Evolutionary conservation across 2,797 vertebrate genomes (phyloP).

Genomic region (Danio tinwini): DNA sequence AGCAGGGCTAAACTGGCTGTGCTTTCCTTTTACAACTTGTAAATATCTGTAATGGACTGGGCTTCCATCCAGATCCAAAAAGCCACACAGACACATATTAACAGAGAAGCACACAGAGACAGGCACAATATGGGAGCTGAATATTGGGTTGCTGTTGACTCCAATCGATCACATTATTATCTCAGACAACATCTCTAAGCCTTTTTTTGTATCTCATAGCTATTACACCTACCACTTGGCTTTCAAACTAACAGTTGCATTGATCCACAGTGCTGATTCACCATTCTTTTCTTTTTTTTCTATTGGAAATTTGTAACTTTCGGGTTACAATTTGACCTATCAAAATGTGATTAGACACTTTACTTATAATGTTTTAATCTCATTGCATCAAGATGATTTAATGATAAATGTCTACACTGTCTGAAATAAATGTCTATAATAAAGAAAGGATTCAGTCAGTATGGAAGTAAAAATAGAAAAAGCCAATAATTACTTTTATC

Average conservation of each 20-base stretch:
- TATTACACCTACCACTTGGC: constrained; percentile 12
- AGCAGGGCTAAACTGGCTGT: background rate
- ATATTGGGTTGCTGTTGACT: constrained; percentile 5
- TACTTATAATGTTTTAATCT: background rate
- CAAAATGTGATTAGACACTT: background rate
- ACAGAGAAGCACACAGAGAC: background rate
- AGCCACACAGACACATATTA: background rate
- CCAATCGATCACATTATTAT: constrained; percentile 21
- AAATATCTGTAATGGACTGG: constrained; percentile 21
- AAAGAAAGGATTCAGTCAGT: no score
- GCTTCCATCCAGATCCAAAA: constrained; percentile 9
- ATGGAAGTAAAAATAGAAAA: no score
- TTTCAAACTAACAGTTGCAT: constrained; percentile 14
- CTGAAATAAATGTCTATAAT: no score
- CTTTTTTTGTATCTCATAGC: constrained; percentile 14
- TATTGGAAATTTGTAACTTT: background rate
- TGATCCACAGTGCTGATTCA: constrained; percentile 7
- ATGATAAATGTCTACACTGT: no score
- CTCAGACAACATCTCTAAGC: background rate
- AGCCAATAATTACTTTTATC: no score
- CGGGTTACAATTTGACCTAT: background rate
- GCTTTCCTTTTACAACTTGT: constrained; percentile 4
- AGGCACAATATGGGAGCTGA: background rate
- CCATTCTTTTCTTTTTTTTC: constrained; percentile 2
- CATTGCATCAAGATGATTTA: background rate